phyloP scores from a whole-genome alignment of 2,797 vertebrate species.

The Salmo trutta region DNA sequence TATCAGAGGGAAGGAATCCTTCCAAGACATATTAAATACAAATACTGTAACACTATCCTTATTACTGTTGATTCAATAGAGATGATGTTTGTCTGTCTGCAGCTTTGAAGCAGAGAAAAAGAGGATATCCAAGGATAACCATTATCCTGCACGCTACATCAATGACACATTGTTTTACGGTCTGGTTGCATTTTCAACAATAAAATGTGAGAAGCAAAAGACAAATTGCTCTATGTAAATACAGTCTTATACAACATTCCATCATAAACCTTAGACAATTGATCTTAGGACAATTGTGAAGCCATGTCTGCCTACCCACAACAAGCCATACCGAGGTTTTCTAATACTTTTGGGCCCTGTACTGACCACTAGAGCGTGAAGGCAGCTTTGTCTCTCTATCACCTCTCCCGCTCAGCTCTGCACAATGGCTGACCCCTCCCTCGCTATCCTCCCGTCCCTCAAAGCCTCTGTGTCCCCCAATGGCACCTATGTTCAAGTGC shows the following conservation, averaged over 20 bases:
- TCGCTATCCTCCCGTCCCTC: neutral
- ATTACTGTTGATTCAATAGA: neutral
- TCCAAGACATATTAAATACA: neutral
- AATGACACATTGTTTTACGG: neutral
- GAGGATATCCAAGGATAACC: neutral
- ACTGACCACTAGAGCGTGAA: neutral
- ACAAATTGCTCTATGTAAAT: neutral
- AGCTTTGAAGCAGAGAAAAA: neutral
- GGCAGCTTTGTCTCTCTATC: neutral
- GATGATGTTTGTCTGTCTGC: neutral
- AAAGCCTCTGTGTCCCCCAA: neutral
- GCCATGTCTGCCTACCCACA: neutral
- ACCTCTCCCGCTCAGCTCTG: neutral
- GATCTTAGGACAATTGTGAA: neutral
- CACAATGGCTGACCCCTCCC: neutral
- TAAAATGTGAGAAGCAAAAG: neutral
- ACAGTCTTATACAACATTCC: neutral
- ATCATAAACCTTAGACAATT: neutral
- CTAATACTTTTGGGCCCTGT: neutral
- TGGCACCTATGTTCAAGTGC: conserved; percentile 14
- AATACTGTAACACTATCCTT: neutral
- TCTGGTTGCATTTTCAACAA: neutral
- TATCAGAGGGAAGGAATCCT: neutral
- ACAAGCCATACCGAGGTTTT: neutral
- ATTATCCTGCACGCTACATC: neutral